Evolutionary conservation across 2,888 invertebrate species (phyloP).

Genomic region (Drosophila rubida): DNA sequence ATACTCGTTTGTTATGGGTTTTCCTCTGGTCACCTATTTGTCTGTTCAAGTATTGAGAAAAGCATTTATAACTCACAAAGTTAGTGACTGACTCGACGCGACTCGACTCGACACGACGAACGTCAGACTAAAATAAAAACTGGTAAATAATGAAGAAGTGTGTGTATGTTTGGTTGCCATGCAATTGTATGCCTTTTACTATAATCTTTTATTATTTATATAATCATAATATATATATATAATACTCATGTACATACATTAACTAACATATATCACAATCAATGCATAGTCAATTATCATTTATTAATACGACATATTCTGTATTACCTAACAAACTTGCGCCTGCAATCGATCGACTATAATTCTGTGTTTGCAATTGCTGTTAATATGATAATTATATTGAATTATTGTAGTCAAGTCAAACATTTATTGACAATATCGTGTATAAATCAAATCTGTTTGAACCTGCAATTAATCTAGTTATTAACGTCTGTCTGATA

Average conservation of each 20-base stretch:
- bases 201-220: constrained; percentile 52
- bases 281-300: background rate
- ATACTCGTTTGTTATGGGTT: constrained; percentile 20
- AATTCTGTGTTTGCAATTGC: too few relatives aligned
- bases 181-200: constrained; percentile 75
- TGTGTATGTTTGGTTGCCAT: constrained; percentile 80
- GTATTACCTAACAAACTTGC: constrained; percentile 28
- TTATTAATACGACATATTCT: constrained; percentile 2
- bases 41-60: constrained; percentile 23
- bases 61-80: constrained; percentile 10
- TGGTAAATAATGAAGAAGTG: constrained; percentile 55
- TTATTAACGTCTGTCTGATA: too few relatives aligned
- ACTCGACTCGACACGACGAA: constrained; percentile 37
- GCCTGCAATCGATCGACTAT: background rate
- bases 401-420: too few relatives aligned
- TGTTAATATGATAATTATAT: too few relatives aligned
- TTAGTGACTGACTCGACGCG: constrained; percentile 51
- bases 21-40: constrained; percentile 7
- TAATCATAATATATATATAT: constrained; percentile 22
- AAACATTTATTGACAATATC: too few relatives aligned
- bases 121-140: constrained; percentile 13
- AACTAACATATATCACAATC: constrained; percentile 1
- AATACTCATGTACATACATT: constrained; percentile 8
- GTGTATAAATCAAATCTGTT: too few relatives aligned
- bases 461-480: too few relatives aligned